Base-by-base conservation (phyloP, 2,797 vertebrate genomes). In the Neostethus bicornis region DNA sequence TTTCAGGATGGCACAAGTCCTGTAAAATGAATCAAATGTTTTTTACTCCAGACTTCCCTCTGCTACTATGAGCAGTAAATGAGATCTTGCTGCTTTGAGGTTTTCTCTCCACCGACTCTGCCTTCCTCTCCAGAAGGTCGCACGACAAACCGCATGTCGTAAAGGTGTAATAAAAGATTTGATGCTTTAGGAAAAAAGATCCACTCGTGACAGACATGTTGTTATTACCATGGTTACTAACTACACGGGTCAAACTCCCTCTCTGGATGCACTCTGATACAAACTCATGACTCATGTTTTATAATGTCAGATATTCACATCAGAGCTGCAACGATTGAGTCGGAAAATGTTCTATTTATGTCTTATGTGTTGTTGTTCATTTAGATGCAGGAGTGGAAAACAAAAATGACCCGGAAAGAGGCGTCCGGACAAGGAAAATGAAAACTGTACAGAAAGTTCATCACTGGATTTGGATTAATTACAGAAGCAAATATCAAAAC, bases 271-370 rank as follows among this genome's bases (percentile, higher is more conserved):
- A n/a, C 13, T 39, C 60, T 56, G 41, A 34, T 41, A 39, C 51
- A 32, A 41, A 47, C 5, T 28, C 19, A 49, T 81, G 74, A 89
- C 45, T 82, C 75, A 75, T 17, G 13, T 13, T 67, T 64, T 26
- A 56, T 35, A 16, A 50, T 34, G 39, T 39, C 32, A 16, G 7
- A 17, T 3, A 34, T 38, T 59, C 8, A 14, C 56, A 48, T 70
- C 44, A 21, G 10, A 39, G 28, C 39, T 43, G 59, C 46, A 72
- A 68, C 58, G 16, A 45, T 37, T 45, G 45, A 54, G 45, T 73
- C 35, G 53, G 56, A 51, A 67, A 3, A 1, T 16, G 3, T 7
- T 6, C 8, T 2, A 17, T 38, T 17, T 17, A 35, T 17, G 17
- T 19, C 10, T 32, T 16, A 17, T 19, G 7, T 4, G 3, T 17